Conservation (phyloP, 2,888 invertebrate genomes). For the Nysson spinosus region DNA sequence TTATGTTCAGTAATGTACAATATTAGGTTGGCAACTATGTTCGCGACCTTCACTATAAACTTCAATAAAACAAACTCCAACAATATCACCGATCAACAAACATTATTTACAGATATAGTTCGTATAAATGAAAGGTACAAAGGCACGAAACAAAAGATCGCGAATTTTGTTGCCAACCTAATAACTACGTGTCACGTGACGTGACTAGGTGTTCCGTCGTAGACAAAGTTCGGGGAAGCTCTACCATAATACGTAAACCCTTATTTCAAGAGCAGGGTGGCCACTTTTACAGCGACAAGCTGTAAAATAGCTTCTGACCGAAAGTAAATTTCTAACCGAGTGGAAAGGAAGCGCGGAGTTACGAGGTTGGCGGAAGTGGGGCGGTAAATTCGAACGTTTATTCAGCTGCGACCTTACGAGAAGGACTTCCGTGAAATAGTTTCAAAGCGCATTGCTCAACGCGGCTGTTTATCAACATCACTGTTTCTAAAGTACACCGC, state of each 20-base stretch:
- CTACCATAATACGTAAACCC: conserved; percentile 30
- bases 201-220: too few relatives aligned
- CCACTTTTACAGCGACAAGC: conserved; percentile 35
- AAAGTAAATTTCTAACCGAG: conserved; percentile 34
- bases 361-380: conserved; percentile 16
- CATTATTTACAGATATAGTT: too few relatives aligned
- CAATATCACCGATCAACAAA: too few relatives aligned
- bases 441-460: conserved; percentile 22
- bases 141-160: too few relatives aligned
- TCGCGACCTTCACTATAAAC: too few relatives aligned
- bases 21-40: too few relatives aligned
- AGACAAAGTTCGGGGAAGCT: too few relatives aligned
- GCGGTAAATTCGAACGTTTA: conserved; percentile 44
- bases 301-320: conserved; percentile 21
- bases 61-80: too few relatives aligned
- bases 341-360: conserved; percentile 10
- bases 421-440: conserved; percentile 21
- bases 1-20: too few relatives aligned
- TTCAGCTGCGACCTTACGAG: conserved; percentile 30
- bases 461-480: conserved; percentile 20
- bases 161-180: too few relatives aligned
- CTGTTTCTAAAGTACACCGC: conserved; percentile 18
- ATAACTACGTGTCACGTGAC: too few relatives aligned
- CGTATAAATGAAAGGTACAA: too few relatives aligned
- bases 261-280: conserved; percentile 28